These are phyloP conservation scores for Drosophila mayaguana DNA, from an alignment of 2,888 invertebrate species.

Conservation along the genomic window DNA sequence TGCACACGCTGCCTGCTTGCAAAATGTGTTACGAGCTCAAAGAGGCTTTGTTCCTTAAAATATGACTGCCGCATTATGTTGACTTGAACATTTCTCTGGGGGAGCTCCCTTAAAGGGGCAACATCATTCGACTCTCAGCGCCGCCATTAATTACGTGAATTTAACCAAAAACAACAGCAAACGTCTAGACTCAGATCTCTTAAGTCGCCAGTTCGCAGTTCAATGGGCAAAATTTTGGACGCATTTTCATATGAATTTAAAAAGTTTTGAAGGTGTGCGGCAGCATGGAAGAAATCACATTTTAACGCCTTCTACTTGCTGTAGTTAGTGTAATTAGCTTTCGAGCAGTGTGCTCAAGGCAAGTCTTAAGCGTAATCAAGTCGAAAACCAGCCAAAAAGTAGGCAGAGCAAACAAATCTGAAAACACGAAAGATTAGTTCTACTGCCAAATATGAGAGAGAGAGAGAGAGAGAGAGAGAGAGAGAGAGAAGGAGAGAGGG, in stretches of 20 bases:
- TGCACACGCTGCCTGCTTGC: background rate
- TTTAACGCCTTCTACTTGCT: background rate
- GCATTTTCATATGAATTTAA: background rate
- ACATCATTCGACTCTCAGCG: constrained; percentile 10
- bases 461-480: no score
- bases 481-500: no score
- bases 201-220: background rate
- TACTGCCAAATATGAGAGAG: background rate
- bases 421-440: background rate
- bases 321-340: background rate
- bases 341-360: background rate
- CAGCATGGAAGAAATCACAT: background rate
- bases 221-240: background rate
- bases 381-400: background rate
- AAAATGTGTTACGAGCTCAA: background rate
- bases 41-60: background rate
- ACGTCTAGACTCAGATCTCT: background rate
- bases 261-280: background rate
- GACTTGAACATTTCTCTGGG: background rate
- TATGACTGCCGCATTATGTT: constrained; percentile 3
- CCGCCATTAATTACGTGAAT: constrained; percentile 6
- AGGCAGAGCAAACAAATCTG: background rate
- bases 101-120: background rate
- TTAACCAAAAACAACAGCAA: background rate
- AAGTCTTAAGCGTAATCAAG: background rate